These are phyloP conservation scores for Mythimna lalbum DNA, from an alignment of 2,888 invertebrate species.

Conservation along the genomic window DNA sequence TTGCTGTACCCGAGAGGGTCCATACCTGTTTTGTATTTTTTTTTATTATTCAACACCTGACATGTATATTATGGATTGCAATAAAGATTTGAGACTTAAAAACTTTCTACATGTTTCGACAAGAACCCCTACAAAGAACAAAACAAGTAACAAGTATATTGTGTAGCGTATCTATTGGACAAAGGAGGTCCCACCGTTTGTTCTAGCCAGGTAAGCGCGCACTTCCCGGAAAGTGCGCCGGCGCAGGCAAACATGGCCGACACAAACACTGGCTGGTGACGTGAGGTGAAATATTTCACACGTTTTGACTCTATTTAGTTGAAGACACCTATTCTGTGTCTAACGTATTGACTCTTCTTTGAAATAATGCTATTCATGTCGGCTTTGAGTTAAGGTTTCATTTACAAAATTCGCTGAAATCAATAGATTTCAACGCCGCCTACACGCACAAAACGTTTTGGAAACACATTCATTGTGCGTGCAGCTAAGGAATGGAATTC, in stretches of 20 bases:
- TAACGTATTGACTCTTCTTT: neutral
- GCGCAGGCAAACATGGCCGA: conserved; percentile 55
- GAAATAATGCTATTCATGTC: neutral
- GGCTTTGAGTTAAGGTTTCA: too few relatives aligned
- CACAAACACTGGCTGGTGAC: conserved; percentile 38
- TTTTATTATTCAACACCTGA: too few relatives aligned
- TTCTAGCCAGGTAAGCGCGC: conserved; percentile 64
- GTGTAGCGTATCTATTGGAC: conserved; percentile 18
- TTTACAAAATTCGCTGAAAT: too few relatives aligned
- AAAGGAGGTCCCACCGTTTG: conserved; percentile 56
- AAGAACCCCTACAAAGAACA: neutral
- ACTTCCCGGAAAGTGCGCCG: conserved; percentile 66
- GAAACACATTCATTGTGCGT: too few relatives aligned
- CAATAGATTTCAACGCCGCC: too few relatives aligned
- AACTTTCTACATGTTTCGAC: neutral
- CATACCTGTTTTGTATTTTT: too few relatives aligned
- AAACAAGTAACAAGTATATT: conserved; percentile 16
- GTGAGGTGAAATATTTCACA: conserved; percentile 64
- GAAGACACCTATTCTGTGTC: conserved; percentile 4
- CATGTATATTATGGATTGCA: too few relatives aligned
- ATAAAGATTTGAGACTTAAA: too few relatives aligned
- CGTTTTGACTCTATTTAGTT: conserved; percentile 38
- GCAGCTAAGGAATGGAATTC: too few relatives aligned
- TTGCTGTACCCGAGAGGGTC: too few relatives aligned
- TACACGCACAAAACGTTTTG: too few relatives aligned